Evolutionary conservation across 2,797 vertebrate genomes (phyloP).

Genomic region (Botia kubotai): DNA sequence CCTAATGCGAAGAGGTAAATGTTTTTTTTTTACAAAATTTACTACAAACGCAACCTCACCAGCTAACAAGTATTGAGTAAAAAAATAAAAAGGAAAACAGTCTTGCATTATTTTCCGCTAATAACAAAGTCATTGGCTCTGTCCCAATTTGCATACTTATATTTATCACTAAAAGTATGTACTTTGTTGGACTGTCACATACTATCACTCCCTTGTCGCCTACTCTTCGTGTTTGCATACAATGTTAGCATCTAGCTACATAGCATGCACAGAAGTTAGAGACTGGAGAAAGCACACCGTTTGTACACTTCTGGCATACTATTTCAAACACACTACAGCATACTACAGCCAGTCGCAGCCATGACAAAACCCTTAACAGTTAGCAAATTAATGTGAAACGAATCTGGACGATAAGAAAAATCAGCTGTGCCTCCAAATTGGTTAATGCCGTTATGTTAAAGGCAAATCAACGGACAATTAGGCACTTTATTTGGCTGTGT

Average conservation of each 20-base stretch:
- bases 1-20: conserved; percentile 36
- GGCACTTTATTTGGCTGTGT: no score
- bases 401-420: no score
- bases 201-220: not conserved
- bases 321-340: no score
- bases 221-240: not conserved
- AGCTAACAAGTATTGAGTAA: not conserved
- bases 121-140: not conserved
- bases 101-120: not conserved
- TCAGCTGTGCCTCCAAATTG: no score
- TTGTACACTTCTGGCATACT: no score
- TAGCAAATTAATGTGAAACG: no score
- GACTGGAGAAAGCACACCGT: no score
- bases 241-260: not conserved
- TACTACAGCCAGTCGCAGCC: no score
- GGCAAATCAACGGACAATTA: no score
- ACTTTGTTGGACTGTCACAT: not conserved
- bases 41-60: not conserved
- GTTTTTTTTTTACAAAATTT: not conserved
- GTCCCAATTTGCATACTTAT: not conserved
- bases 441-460: no score
- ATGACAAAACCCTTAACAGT: no score
- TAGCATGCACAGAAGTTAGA: no score
- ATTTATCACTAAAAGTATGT: not conserved
- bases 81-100: not conserved